Evolutionary conservation across 2,797 vertebrate species (phyloP), one percentile per base, ranked within the genome.

Genomic region (Dallia pectoralis): DNA sequence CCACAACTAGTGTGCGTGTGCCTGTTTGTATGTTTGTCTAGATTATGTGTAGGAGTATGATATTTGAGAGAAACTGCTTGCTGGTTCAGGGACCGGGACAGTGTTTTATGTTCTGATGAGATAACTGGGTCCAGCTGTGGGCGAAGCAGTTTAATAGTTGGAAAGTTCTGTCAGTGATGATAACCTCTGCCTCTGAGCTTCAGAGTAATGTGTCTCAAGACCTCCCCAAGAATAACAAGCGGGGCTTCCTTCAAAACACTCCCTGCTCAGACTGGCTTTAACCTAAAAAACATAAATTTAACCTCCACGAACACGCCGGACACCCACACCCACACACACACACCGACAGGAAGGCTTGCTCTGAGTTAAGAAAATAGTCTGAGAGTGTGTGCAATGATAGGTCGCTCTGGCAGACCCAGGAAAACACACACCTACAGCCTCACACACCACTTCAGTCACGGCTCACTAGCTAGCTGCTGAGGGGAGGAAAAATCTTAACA

Each of bases 201-300:
- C 72, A 51, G 69, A 80, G 76, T 84, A 83, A 81, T 79, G 22
- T 72, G 73, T 70, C 65, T 76, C 80, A 76, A 79, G 81, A 75
- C 79, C 15, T 78, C 79, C 76, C 75, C 79, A 85, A 88, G 79
- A 78, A 81, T 61, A 86, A 82, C 85, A 82, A 77, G 75, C 74
- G 79, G 72, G 36, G 66, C 82, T 89, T 91, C 84, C 86, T 87
- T 51, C 70, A 14, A 78, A 84, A 83, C 84, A 86, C 78, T 49
- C 79, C 80, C 85, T 2, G 83, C 76, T 56, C 25, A 6, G 9
- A 61, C 70, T 76, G 73, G 69, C 78, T 79, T 86, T 89, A 80
- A 80, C 78, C 72, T 85, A 81, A 22, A 80, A 0, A 79, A 76
- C 59, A 67, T 77, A 77, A 1, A 25, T 61, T 12, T 61, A 62